Evolutionary conservation across 2,888 invertebrate species (phyloP), one percentile per base, ranked within the genome.

Genomic region (Automeris io): DNA sequence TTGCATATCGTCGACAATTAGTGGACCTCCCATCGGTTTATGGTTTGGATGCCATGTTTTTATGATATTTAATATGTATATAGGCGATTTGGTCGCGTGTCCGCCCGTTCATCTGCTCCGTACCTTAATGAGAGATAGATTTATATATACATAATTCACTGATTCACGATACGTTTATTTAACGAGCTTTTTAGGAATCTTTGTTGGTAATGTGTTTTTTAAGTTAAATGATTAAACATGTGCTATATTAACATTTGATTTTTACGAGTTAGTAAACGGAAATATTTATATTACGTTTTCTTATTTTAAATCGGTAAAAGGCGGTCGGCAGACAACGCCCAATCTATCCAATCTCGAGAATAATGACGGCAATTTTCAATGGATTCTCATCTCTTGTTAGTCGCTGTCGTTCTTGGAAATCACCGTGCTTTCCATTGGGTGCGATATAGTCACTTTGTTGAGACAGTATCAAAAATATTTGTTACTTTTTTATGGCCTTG

Each of bases 1-100:
- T 71, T 75, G 76, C 76, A 79, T 79, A 74, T 64, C 54, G 72
- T 73, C 76, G 70, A 70, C 67, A 79, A 80, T 81, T 80, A 79
- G 74, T 58, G 56, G 77, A 71, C 80, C 80, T 62, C 79, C 79
- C 72, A 68, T 63, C 36, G 74, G 47, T 57, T 70, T 65, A 69
- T 57, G 48, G 52, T 39, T 33, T 22, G 13, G 25, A 24, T 21
- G 16, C 29, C 59, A 54, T 58, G 61, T 68, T 51, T 73, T 70
- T 60, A 67, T 62, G 48, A 58, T 54, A 53, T 68, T 68, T 70
- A 60, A 60, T 72, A 73, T 77, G 66, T 63, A 71, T 69, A 64
- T 67, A 58, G 64, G 62, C 53, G 52, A 50, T 58, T 61, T 61
- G 53, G 78, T 70, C 78, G 73, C 74, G 77, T 75, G 77, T 68